phyloP scores from a whole-genome alignment of 2,797 vertebrate species.

The Rhinogobio ventralis region DNA sequence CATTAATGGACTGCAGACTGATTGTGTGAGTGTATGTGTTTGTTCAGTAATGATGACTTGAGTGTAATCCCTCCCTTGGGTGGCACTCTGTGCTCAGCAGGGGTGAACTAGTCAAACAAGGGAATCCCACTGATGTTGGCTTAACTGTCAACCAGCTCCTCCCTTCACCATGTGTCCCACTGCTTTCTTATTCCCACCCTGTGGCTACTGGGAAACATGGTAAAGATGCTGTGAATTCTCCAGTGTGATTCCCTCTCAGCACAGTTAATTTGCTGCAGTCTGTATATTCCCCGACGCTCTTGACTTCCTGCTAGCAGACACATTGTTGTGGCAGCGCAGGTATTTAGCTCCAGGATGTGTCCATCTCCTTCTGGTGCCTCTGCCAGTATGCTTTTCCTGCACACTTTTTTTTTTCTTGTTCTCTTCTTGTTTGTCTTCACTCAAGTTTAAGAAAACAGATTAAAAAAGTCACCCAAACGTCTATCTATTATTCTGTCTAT shows the following conservation, averaged over 20 bases:
- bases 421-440: neutral
- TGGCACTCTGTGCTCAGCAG: constrained; percentile 40
- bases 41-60: constrained; percentile 37
- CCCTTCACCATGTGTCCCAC: constrained; percentile 27
- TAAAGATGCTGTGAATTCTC: constrained; percentile 25
- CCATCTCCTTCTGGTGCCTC: neutral
- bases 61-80: constrained; percentile 36
- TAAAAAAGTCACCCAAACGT: neutral
- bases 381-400: neutral
- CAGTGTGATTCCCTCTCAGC: constrained; percentile 20
- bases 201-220: neutral
- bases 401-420: neutral
- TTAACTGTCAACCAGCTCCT: constrained; percentile 29
- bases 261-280: constrained; percentile 32
- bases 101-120: constrained; percentile 38
- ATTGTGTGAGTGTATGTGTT: constrained; percentile 44
- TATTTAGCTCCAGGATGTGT: neutral
- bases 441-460: neutral
- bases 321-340: neutral
- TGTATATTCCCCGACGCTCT: constrained; percentile 6
- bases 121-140: constrained; percentile 33
- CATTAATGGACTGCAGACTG: constrained; percentile 30
- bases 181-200: constrained; percentile 19
- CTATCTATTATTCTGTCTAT: neutral
- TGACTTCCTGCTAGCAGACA: neutral